phyloP scores from a whole-genome alignment of 2,797 vertebrate genomes.

The Enteromius radiatus region DNA sequence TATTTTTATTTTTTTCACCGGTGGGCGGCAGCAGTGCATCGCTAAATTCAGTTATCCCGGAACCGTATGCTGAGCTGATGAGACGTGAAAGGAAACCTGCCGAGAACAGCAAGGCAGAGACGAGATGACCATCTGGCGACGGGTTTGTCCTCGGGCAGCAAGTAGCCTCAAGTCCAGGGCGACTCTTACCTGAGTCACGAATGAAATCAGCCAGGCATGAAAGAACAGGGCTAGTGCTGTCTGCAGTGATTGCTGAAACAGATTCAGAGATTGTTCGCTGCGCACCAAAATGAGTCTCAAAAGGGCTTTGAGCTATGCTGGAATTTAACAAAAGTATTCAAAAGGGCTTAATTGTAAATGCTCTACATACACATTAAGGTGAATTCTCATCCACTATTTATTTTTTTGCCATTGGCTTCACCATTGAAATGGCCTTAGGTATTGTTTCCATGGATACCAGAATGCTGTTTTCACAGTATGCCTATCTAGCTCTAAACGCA shows the following conservation, averaged over 20 bases:
- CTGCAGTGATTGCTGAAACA: not conserved
- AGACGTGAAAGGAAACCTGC: slow-evolving; percentile 37
- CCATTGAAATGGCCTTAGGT: slow-evolving; percentile 29
- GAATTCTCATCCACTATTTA: not conserved
- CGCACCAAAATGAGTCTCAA: not conserved
- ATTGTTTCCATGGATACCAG: slow-evolving; percentile 51
- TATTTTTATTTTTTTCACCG: not conserved
- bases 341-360: not conserved
- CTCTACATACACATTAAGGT: not conserved
- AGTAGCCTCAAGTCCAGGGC: slow-evolving; percentile 8
- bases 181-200: slow-evolving; percentile 29
- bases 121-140: slow-evolving; percentile 41
- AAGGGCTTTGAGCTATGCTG: slow-evolving; percentile 15
- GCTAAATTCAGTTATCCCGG: not conserved
- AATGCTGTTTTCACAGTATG: slow-evolving; percentile 9
- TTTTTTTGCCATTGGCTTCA: slow-evolving; percentile 2
- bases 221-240: slow-evolving; percentile 13
- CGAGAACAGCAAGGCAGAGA: slow-evolving; percentile 19
- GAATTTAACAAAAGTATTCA: slow-evolving; percentile 12
- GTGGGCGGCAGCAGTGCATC: slow-evolving; percentile 51
- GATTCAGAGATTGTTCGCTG: not conserved
- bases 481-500: slow-evolving; percentile 3
- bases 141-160: slow-evolving; percentile 37
- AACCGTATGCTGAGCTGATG: slow-evolving; percentile 9
- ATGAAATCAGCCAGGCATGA: slow-evolving; percentile 30